Conservation (phyloP, 1,140 invertebrate genomes). For the Arion vulgaris region DNA sequence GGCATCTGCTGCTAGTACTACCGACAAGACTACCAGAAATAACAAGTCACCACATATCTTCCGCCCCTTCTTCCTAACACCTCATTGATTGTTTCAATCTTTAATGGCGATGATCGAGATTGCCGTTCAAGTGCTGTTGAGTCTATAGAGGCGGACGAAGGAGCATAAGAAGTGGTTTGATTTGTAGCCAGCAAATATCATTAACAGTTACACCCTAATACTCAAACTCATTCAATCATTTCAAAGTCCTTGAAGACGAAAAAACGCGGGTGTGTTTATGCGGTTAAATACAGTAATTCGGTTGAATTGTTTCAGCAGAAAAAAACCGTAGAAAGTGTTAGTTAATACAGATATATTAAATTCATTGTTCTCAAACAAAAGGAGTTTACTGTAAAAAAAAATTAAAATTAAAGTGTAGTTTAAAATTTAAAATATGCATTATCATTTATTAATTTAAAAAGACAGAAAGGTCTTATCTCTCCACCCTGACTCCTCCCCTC, state of each 20-base stretch:
- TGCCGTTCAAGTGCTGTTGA: not conserved
- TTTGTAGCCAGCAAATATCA: not conserved
- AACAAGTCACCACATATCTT: not conserved
- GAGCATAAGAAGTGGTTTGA: not conserved
- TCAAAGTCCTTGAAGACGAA: no score
- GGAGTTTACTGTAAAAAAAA: no score
- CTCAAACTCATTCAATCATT: not conserved
- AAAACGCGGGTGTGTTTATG: not conserved
- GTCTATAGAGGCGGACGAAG: not conserved
- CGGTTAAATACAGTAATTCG: no score
- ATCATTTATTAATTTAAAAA: no score
- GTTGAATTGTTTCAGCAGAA: no score
- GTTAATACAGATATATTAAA: no score
- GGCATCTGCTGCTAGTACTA: not conserved
- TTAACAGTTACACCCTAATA: not conserved
- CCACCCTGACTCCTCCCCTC: no score
- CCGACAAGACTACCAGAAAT: not conserved
- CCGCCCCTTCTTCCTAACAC: not conserved
- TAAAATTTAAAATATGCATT: no score
- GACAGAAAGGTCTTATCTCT: no score
- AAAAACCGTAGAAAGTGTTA: no score
- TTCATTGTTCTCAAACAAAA: no score
- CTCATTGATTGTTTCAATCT: not conserved
- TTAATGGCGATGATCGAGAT: not conserved
- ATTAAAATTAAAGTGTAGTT: no score